These are phyloP conservation scores for Drosophila prosaltans DNA, from an alignment of 1,140 invertebrate species.

Conservation along the genomic window DNA sequence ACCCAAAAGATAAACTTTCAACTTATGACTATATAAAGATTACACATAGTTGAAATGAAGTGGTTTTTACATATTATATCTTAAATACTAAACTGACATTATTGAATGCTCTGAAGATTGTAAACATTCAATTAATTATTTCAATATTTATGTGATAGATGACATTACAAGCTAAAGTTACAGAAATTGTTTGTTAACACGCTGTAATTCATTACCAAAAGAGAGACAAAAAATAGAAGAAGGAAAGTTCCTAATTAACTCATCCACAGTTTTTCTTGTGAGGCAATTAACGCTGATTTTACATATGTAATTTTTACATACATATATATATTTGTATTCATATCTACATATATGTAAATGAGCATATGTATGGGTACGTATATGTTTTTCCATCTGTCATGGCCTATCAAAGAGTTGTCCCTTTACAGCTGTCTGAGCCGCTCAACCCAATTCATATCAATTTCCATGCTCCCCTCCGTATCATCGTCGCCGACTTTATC, in stretches of 20 bases:
- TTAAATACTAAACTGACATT: background rate
- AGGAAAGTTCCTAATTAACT: background rate
- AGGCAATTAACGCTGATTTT: constrained; percentile 40
- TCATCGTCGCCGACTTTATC: background rate
- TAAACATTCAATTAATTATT: no score
- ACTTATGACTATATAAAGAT: background rate
- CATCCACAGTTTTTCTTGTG: background rate
- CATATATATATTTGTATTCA: no score
- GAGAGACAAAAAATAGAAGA: no score
- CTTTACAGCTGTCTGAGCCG: constrained; percentile 62
- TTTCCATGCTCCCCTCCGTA: constrained; percentile 37
- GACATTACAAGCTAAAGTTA: no score
- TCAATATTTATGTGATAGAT: no score
- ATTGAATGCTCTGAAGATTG: background rate
- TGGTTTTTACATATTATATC: background rate
- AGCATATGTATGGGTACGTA: background rate
- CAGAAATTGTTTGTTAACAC: background rate
- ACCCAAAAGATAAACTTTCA: background rate
- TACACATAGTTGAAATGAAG: background rate
- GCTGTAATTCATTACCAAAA: constrained; percentile 6
- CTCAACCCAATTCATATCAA: constrained; percentile 72
- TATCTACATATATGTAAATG: no score
- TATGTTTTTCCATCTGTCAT: constrained; percentile 54
- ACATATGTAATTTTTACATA: background rate
- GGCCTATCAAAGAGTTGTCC: constrained; percentile 64